phyloP scores from a whole-genome alignment of 2,797 vertebrate genomes.

The Tapera naevia region DNA sequence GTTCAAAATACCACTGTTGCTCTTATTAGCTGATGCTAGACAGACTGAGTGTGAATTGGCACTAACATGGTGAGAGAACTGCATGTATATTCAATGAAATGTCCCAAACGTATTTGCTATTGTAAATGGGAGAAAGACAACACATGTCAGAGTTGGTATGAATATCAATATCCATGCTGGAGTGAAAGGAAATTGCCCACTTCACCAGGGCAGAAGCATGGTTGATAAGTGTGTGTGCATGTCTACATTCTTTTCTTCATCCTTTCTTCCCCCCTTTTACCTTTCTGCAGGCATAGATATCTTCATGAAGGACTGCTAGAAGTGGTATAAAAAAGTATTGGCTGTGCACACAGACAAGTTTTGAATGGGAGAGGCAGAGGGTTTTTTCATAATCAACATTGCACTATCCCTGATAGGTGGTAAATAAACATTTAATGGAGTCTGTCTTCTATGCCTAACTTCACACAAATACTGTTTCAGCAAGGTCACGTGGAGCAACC shows the following conservation, averaged over 20 bases:
- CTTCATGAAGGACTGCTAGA: neutral
- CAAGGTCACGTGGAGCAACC: neutral
- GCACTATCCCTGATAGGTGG: neutral
- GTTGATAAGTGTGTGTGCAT: accelerated
- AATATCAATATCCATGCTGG: neutral
- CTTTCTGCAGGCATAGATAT: neutral
- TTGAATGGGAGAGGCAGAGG: neutral
- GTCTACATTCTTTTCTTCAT: neutral
- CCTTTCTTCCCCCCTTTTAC: neutral
- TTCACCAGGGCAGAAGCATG: neutral
- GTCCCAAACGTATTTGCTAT: neutral
- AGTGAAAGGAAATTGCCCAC: neutral
- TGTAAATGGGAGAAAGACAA: neutral
- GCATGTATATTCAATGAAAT: neutral
- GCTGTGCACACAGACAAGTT: neutral
- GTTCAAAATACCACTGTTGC: neutral
- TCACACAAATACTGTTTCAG: neutral
- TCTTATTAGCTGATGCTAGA: neutral
- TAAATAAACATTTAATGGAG: neutral
- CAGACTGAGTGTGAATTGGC: neutral
- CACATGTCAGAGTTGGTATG: neutral
- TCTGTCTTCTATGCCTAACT: neutral
- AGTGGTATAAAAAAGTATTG: neutral
- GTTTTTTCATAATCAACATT: neutral
- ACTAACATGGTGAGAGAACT: neutral